Percentiles rank a stretch among this genome's conserved stretches.
Conservation (phyloP, 2,113 vertebrate genomes). For the Microtus ochrogaster region DNA sequence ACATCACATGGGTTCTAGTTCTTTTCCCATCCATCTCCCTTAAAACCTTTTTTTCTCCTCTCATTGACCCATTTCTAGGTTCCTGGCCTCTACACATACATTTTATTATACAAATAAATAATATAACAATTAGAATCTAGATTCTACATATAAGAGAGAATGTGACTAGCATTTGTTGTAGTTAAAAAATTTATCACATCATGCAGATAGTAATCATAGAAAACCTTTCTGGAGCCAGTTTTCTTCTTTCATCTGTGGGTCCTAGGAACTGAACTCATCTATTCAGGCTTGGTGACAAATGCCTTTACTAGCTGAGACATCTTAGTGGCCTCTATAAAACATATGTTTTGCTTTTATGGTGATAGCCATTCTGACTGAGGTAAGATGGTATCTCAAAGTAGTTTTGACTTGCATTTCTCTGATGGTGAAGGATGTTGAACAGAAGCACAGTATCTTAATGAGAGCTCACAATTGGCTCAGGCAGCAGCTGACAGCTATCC, state of each 20-base stretch:
- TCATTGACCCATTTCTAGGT: background rate
- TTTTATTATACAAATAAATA: background rate
- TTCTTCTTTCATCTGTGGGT: too few relatives aligned
- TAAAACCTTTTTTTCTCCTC: background rate
- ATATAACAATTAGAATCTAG: background rate
- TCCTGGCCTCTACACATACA: background rate
- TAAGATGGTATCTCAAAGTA: background rate
- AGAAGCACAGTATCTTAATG: conserved; percentile 50
- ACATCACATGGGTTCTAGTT: background rate
- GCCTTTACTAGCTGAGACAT: background rate
- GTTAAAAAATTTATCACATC: background rate
- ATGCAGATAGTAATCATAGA: background rate
- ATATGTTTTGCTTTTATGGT: background rate
- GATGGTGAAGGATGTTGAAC: background rate
- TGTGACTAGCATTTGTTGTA: background rate
- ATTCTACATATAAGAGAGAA: too few relatives aligned
- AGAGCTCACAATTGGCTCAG: background rate
- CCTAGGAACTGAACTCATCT: background rate
- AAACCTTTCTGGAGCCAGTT: background rate
- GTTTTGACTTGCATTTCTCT: background rate
- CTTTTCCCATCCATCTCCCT: background rate
- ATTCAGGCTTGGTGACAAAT: background rate
- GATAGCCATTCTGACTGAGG: background rate
- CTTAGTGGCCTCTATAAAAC: background rate
- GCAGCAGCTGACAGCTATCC: conserved; percentile 58